Evolutionary conservation across 2,888 invertebrate species (phyloP).

Genomic region (Malacosoma neustria): DNA sequence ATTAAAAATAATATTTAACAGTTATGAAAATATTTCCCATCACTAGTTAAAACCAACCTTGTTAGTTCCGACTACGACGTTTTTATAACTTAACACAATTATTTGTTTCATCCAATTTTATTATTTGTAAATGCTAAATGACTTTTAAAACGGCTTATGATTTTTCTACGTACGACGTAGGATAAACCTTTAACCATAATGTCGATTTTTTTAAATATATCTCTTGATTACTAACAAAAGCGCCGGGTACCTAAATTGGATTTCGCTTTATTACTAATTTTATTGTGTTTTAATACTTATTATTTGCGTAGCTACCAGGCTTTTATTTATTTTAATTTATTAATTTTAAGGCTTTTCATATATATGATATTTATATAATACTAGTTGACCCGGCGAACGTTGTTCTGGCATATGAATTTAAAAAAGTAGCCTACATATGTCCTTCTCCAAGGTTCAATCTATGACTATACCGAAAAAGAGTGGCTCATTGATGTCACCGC

Average conservation of each 20-base stretch:
- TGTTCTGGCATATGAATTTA: no score
- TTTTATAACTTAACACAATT: constrained; percentile 34
- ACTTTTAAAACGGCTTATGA: constrained; percentile 13
- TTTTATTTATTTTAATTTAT: constrained; percentile 6
- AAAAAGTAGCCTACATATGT: no score
- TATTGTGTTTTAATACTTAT: constrained; percentile 33
- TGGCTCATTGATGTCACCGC: no score
- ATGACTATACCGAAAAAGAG: no score
- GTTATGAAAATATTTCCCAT: no score
- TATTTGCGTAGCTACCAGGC: constrained; percentile 21
- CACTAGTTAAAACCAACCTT: constrained; percentile 42
- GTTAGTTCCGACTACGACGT: constrained; percentile 49
- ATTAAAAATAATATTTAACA: no score
- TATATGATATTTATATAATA: no score
- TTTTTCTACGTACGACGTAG: no score
- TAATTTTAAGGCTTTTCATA: no score
- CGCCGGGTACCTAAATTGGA: constrained; percentile 46
- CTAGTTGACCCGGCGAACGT: no score
- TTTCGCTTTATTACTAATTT: constrained; percentile 62
- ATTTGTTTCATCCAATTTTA: constrained; percentile 15
- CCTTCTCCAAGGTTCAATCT: no score
- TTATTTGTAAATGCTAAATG: constrained; percentile 4
- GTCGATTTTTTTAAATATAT: constrained; percentile 2
- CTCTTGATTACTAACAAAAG: constrained; percentile 25
- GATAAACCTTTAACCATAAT: constrained; percentile 10